Evolutionary conservation across 2,113 vertebrate genomes (phyloP).

Genomic region (Hemibates koningsi): DNA sequence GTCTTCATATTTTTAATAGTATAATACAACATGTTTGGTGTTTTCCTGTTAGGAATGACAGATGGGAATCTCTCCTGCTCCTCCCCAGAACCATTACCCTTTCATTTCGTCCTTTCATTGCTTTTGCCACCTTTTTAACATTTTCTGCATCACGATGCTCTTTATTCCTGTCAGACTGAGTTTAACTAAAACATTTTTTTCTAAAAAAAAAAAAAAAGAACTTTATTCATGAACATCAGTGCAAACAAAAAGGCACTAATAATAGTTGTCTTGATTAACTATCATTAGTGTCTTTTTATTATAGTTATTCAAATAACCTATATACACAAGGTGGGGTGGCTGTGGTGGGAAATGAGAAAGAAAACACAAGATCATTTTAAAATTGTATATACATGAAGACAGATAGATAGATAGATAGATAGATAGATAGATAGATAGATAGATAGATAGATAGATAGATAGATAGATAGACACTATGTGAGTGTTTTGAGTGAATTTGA

Average conservation of each 20-base stretch:
- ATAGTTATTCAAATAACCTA: background rate
- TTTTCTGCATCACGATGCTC: background rate
- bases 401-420: accelerated
- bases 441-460: background rate
- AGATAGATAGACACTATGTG: background rate
- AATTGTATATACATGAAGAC: background rate
- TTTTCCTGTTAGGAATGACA: background rate
- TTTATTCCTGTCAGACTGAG: background rate
- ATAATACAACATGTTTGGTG: background rate
- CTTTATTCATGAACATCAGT: background rate
- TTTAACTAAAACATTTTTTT: background rate
- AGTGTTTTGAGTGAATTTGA: background rate
- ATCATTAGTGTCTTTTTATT: background rate
- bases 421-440: accelerated
- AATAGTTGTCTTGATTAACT: background rate
- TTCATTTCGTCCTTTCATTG: background rate
- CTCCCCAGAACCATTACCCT: background rate
- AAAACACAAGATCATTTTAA: background rate
- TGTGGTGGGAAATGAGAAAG: background rate
- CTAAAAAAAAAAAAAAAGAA: background rate
- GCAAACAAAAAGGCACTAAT: background rate
- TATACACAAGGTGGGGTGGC: background rate
- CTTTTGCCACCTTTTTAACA: background rate
- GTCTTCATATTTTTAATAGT: background rate
- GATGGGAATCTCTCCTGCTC: background rate